Evolutionary conservation across 2,797 vertebrate species (phyloP).

Genomic region (Rhynchonycteris naso): DNA sequence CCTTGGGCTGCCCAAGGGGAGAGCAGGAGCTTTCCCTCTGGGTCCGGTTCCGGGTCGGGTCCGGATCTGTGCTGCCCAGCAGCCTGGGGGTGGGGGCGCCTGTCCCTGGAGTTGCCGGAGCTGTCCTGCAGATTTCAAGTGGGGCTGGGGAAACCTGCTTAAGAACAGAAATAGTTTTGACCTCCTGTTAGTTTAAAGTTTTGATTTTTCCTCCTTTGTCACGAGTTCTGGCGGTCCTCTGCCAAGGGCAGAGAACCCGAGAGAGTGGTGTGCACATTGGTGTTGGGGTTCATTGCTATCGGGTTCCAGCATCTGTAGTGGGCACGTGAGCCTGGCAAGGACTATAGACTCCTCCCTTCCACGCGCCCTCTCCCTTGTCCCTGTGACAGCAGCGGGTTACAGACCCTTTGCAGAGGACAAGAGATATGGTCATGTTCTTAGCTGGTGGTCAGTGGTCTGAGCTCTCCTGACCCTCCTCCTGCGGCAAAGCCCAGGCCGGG

Average conservation of each 20-base stretch:
- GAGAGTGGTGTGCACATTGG: accelerated
- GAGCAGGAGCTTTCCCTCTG: neutral
- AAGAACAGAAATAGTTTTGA: neutral
- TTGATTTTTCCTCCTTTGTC: neutral
- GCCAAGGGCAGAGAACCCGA: neutral
- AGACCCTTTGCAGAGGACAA: neutral
- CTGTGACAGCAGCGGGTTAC: accelerated
- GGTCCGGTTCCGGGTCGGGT: too few species aligned
- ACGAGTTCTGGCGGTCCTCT: neutral
- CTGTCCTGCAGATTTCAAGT: neutral
- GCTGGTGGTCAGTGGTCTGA: neutral
- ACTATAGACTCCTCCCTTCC: accelerated
- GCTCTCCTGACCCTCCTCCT: neutral
- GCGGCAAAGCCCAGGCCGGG: neutral
- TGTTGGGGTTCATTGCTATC: too few species aligned
- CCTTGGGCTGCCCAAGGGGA: neutral
- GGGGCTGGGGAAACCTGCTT: neutral
- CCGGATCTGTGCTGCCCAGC: too few species aligned
- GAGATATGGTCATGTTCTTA: accelerated
- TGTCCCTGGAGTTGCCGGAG: neutral
- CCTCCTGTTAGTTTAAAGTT: neutral
- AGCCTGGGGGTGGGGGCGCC: too few species aligned
- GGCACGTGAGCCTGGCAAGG: neutral
- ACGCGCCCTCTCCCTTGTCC: accelerated
- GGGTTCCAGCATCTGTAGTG: accelerated